phyloP scores from a whole-genome alignment of 2,888 invertebrate species.

The Macrophya annulata region DNA sequence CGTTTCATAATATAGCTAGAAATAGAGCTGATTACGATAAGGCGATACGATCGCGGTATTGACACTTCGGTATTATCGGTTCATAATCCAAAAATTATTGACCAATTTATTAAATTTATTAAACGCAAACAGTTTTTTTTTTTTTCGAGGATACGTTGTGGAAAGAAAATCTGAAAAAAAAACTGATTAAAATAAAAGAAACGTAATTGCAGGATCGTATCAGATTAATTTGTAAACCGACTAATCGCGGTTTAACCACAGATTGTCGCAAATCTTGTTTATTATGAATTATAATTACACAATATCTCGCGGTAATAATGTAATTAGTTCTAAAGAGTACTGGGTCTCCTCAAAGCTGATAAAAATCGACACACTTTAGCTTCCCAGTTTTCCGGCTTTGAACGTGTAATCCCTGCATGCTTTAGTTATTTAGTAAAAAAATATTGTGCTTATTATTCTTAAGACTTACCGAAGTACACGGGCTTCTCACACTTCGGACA shows the following conservation, averaged over 20 bases:
- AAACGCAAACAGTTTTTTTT: background rate
- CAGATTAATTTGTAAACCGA: background rate
- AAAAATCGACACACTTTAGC: slow-evolving; percentile 31
- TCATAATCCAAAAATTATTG: background rate
- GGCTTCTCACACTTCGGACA: slow-evolving; percentile 84
- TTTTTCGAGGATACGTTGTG: background rate
- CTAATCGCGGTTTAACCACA: slow-evolving; percentile 31
- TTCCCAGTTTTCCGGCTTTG: background rate
- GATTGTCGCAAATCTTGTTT: background rate
- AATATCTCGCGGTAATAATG: background rate
- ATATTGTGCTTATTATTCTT: background rate
- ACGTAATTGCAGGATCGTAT: background rate
- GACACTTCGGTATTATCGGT: background rate
- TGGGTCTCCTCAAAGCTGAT: background rate
- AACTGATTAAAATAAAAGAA: background rate
- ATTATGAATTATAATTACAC: background rate
- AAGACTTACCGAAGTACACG: slow-evolving; percentile 83
- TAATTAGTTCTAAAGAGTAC: background rate
- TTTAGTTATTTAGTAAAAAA: too few species aligned
- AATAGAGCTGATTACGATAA: slow-evolving; percentile 1
- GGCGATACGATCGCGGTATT: slow-evolving; percentile 17
- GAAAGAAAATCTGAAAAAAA: background rate
- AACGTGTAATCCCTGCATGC: too few species aligned
- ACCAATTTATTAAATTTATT: background rate
- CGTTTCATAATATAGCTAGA: background rate